Base-by-base conservation (phyloP, 2,888 invertebrate species). In the Ametastegia equiseti region DNA sequence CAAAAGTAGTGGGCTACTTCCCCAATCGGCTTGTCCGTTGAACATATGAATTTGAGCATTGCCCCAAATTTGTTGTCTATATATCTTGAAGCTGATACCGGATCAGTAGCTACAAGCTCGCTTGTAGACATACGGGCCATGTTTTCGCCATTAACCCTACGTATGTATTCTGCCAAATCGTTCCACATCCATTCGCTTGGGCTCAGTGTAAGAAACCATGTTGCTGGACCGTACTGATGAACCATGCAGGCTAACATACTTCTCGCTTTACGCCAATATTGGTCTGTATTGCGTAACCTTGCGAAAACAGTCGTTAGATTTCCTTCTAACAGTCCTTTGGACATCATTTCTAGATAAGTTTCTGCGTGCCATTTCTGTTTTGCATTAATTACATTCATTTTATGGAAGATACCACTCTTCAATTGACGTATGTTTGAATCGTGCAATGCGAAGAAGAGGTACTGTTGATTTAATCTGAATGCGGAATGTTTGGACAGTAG, bases 31-130 rank as follows among this genome's bases (percentile, higher is more conserved):
- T 75, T 82, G 80, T 85, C 84, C 15, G 84, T 65, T 42, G 84
- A 84, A 27, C 60, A 83, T 15, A 89, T 80, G 77, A 90, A 89
- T 33, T 87, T 87, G 39, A 89, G 80, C 83, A 88, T 87, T 6
- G 86, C 85, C 19, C 83, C 27, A 83, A 89, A 89, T 82, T 88
- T 88, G 30, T 85, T 88, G 42, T 88, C 86, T 60, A 89, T 86
- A 84, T 87, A 89, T 45, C 88, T 81, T 2, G 88, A 87, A 27
- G 85, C 83, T 11, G 88, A 86, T 0, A 89, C 87, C n/a, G 89
- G 88, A 86, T 91, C 87, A 11, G 80, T 79, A 19, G 87, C 87
- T 71, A 89, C 87, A n/a, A 90, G 82, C 82, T 87, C 87, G 81
- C 84, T 85, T n/a, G 82, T 84, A 1, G 82, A 82, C 80, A 86